These are phyloP conservation scores for Andrena bucephala DNA, from an alignment of 2,888 invertebrate genomes.

Conservation along the genomic window DNA sequence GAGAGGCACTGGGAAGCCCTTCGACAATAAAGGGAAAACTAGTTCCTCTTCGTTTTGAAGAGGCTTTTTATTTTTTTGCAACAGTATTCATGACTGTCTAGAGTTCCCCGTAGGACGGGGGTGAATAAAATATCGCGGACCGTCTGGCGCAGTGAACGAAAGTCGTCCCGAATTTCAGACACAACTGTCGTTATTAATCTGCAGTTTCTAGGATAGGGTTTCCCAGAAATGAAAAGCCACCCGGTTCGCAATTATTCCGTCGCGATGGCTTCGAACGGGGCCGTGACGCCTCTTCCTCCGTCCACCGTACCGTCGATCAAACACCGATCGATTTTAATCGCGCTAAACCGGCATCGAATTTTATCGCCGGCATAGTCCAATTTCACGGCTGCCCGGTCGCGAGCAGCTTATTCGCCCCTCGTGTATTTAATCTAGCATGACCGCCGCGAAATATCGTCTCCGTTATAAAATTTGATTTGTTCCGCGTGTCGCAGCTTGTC, in stretches of 20 bases:
- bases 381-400: slow-evolving; percentile 47
- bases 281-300: background rate
- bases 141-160: too few relatives aligned
- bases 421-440: slow-evolving; percentile 54
- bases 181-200: background rate
- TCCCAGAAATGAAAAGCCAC: background rate
- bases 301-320: slow-evolving; percentile 32
- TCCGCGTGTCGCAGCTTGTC: slow-evolving; percentile 17
- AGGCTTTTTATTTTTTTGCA: too few relatives aligned
- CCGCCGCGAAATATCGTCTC: slow-evolving; percentile 50
- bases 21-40: background rate
- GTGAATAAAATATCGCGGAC: too few relatives aligned
- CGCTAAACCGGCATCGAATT: slow-evolving; percentile 40
- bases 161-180: background rate
- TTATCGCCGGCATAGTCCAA: slow-evolving; percentile 47
- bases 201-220: background rate
- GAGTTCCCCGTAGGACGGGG: too few relatives aligned
- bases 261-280: background rate
- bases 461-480: slow-evolving; percentile 58
- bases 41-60: too few relatives aligned
- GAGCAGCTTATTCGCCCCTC: slow-evolving; percentile 46
- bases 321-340: slow-evolving; percentile 49
- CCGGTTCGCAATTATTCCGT: background rate
- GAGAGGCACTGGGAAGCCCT: slow-evolving; percentile 3
- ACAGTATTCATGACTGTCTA: too few relatives aligned